Conservation (phyloP, 92 coral and sea anemone genomes). For the Virgularia gustaviana region DNA sequence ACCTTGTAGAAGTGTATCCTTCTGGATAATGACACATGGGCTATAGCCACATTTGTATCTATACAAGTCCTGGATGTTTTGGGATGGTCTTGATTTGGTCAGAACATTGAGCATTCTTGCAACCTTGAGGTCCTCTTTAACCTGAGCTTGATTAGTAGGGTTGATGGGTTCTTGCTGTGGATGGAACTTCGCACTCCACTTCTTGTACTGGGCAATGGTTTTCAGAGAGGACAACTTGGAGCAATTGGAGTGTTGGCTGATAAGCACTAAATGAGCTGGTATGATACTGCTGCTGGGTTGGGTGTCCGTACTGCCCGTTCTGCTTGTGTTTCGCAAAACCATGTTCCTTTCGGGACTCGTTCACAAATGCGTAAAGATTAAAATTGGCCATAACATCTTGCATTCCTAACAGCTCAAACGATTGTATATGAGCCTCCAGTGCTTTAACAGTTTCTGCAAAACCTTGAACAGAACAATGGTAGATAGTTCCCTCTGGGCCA, state of each 20-base stretch:
- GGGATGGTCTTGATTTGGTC: slow-evolving; percentile 54
- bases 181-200: slow-evolving; percentile 34
- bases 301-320: slow-evolving; percentile 64
- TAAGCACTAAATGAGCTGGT: slow-evolving; percentile 59
- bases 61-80: slow-evolving; percentile 61
- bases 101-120: slow-evolving; percentile 52
- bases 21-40: slow-evolving; percentile 58
- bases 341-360: slow-evolving; percentile 76
- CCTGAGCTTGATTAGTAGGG: slow-evolving; percentile 10
- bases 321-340: slow-evolving; percentile 72
- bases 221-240: slow-evolving; percentile 42
- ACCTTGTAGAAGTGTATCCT: slow-evolving; percentile 45
- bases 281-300: slow-evolving; percentile 64
- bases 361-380: slow-evolving; percentile 61
- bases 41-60: slow-evolving; percentile 62
- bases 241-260: slow-evolving; percentile 57
- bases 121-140: slow-evolving; percentile 40
- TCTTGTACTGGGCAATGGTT: slow-evolving; percentile 28
- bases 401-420: slow-evolving; percentile 32
- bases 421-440: slow-evolving; percentile 34
- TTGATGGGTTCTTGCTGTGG: neutral
- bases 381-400: slow-evolving; percentile 1
- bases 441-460: slow-evolving; percentile 44
- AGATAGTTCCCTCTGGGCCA: slow-evolving; percentile 61
- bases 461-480: slow-evolving; percentile 42